Evolutionary conservation across 2,113 vertebrate species (phyloP), one percentile per base, ranked within the genome.

Genomic region (Xiphophorus hellerii): DNA sequence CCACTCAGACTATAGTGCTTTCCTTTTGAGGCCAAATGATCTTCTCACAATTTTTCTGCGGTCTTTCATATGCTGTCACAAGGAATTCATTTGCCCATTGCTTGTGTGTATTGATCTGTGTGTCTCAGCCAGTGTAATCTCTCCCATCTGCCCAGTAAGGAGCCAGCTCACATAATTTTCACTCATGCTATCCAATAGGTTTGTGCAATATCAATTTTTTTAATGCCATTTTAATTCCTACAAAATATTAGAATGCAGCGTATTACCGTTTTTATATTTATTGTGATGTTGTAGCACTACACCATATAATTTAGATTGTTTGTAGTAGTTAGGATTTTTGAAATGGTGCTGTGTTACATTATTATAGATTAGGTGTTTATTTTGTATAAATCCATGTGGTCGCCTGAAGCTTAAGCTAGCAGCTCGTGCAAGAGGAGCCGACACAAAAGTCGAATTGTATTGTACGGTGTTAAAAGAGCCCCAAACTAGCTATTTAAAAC

Each of bases 1-100:
- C 11, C 66, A 35, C 81, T 67, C 31, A 62, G 72, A 48, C 13
- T 14, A 28, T 35, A 42, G 27, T 44, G 60, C 74, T 61, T 29
- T 35, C 51, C 51, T 31, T 67, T 62, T n/a, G 65, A 68, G 61
- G 70, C 58, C 71, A 69, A 71, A 84, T 81, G 54, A n/a, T 70
- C 80, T 76, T 58, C 77, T 71, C 61, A 73, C 77, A 84, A 74
- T 30, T 82, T 86, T 60, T 81, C 35, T 63, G 63, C 65, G 73
- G 84, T 88, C 80, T 89, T 88, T 77, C 79, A 84, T 82, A 81
- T 66, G 48, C 85, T 93, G 93, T 95, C 94, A 92, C 90, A 93
- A 92, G 87, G 92, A 92, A 93, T 93, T 94, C 90, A 92, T 94
- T 92, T 91, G 87, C 63, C 85, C 90, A 93, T 93, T 91, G 91